Percentiles rank a stretch among this genome's conserved stretches.
phyloP scores from a whole-genome alignment of 1,140 invertebrate genomes.

The Drosophila micromelanica region DNA sequence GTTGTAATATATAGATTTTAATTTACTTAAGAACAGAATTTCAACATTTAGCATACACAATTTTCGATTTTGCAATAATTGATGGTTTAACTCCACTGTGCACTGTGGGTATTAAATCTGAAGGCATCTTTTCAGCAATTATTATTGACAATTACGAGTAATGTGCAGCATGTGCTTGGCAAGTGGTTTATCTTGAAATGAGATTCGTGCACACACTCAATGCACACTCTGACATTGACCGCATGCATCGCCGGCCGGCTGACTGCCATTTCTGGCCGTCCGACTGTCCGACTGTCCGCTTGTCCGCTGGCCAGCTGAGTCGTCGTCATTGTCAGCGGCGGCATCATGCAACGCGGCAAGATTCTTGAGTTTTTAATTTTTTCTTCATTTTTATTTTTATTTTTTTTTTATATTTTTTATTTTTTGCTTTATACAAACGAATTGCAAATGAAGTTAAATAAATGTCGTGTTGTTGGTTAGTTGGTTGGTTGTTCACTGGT shows the following conservation, averaged over 20 bases:
- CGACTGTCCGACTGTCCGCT: too few relatives aligned
- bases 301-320: too few relatives aligned
- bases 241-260: constrained; percentile 68
- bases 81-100: background rate
- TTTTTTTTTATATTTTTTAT: constrained; percentile 1
- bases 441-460: constrained; percentile 75
- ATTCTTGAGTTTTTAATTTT: too few relatives aligned
- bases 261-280: too few relatives aligned
- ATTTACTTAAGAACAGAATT: too few relatives aligned
- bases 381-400: constrained; percentile 3
- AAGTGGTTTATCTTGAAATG: constrained; percentile 70
- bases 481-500: constrained; percentile 10
- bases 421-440: constrained; percentile 49
- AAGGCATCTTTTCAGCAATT: constrained; percentile 54
- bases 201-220: constrained; percentile 45
- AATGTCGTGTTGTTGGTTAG: constrained; percentile 36
- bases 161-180: constrained; percentile 59
- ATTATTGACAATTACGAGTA: constrained; percentile 64
- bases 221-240: constrained; percentile 67
- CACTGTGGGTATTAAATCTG: too few relatives aligned
- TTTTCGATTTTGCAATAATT: too few relatives aligned
- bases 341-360: too few relatives aligned
- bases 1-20: too few relatives aligned
- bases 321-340: too few relatives aligned
- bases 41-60: too few relatives aligned